Base-by-base conservation (phyloP, 2,797 vertebrate species). In the Cetoscarus ocellatus region DNA sequence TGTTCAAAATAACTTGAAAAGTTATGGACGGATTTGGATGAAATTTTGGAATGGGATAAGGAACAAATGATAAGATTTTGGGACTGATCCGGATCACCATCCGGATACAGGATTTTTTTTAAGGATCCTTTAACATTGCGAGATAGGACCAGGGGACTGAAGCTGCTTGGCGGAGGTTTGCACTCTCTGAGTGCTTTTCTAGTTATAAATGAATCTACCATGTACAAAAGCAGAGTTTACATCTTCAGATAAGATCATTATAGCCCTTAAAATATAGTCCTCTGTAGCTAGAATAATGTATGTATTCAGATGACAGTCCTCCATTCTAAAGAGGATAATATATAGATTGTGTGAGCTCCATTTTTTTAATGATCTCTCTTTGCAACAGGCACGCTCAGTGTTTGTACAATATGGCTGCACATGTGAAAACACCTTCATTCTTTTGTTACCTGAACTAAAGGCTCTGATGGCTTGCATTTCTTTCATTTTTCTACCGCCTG, bases 341-440 rank as follows among this genome's bases (percentile, higher is more conserved):
- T 63, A 56, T 27, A 58, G 40, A 59, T 15, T 8, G 42, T 42
- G 38, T 67, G 35, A 62, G 52, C 27, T 70, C 36, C 49, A 12
- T 44, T 36, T 52, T 19, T 35, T 54, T 54, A 53, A 40, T 34
- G 18, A 18, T 45, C 39, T 57, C 38, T 57, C 69, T 42, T 17
- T 55, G 59, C 50, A 62, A 61, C 40, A 44, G 61, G 27, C 15
- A 56, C 39, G 38, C 8, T 40, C 0, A 57, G 12, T 56, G 36
- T 45, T 67, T 76, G 10, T 65, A 2, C 55, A 50, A 18, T 27
- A 43, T 17, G 18, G 34, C 39, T 51, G 14, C 12, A 52, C 3
- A n/a, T 50, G n/a, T 72, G 27, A 68, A 80, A 85, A 73, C 52
- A 65, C 65, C 44, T 48, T 19, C 34, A 12, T 40, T 59, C 38